Percentiles rank a stretch among this genome's conserved stretches.
Evolutionary conservation across 2,888 invertebrate species (phyloP).

Genomic region (Leptinotarsa haldemani): DNA sequence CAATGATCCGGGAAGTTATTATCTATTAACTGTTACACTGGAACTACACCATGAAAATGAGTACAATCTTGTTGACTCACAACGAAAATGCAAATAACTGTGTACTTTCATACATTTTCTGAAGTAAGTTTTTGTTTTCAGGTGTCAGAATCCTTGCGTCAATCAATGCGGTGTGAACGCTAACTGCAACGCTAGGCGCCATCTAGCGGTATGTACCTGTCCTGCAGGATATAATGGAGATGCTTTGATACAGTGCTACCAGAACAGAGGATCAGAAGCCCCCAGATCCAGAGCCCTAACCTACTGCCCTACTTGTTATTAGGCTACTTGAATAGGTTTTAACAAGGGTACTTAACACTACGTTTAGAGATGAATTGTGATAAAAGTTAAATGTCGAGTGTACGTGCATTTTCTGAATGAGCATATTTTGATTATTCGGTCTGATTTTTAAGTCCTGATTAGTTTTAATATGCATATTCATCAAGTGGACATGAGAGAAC

Average conservation of each 20-base stretch:
- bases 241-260: slow-evolving; percentile 69
- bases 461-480: no score
- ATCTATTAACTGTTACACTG: no score
- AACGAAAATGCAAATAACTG: no score
- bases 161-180: slow-evolving; percentile 84
- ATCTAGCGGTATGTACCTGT: slow-evolving; percentile 87
- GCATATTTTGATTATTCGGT: no score
- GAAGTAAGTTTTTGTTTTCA: slow-evolving; percentile 45
- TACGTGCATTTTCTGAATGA: no score
- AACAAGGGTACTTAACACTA: background rate
- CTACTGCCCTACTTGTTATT: slow-evolving; percentile 24
- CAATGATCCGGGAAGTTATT: no score
- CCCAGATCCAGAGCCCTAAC: slow-evolving; percentile 20
- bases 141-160: slow-evolving; percentile 76
- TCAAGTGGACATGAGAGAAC: no score
- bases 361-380: background rate
- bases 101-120: no score
- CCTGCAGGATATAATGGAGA: slow-evolving; percentile 75
- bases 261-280: slow-evolving; percentile 17
- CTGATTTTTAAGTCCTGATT: no score
- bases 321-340: background rate
- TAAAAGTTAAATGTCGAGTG: background rate
- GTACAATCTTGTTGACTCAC: no score
- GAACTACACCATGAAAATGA: no score
- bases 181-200: slow-evolving; percentile 79